Base-by-base conservation (phyloP, 2,797 vertebrate species). In the Coracias cyanogaster region DNA sequence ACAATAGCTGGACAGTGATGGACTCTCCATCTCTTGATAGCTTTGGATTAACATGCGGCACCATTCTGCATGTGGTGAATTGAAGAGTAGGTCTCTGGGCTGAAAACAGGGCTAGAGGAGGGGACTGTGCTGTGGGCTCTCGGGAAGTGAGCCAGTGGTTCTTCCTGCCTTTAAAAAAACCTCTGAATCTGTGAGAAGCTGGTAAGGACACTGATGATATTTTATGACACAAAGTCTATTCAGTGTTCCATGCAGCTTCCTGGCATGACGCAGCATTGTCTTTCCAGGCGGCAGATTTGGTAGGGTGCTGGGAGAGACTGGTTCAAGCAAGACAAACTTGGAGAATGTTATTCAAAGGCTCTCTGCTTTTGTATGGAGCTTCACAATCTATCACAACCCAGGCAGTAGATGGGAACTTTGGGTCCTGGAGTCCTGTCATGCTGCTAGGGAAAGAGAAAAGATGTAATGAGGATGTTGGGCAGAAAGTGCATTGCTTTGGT, bases 1-100 rank as follows among this genome's bases (percentile, higher is more conserved):
- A 24, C 0, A 0, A 31, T 3, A 67, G 11, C 28, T 0, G 1
- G 61, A 17, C 46, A 60, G 29, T 29, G 55, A 25, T 51, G 29
- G 62, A 21, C 58, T 91, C 43, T 61, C 35, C 81, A 31, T 51
- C 52, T 61, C 76, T 69, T 25, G 12, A n/a, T n/a, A n/a, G 37
- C 61, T 82, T 64, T 52, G 20, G 28, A 39, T 60, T 14, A 46
- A 51, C 16, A 29, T 16, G 35, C 62, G 45, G 28, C 33, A 41
- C 20, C 1, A 0, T 72, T 60, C 76, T 69, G 61, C 76, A n/a
- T 11, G 21, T 11, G 28, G 31, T 29, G 72, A 24, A 29, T 41
- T 28, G 29, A 45, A 64, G 39, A 69, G 55, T 19, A 65, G n/a
- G 16, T 49, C 73, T 16, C 29, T 21, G 19, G 41, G 16, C n/a